Percentiles rank a stretch among this genome's conserved stretches.
These are phyloP conservation scores for Pavo muticus DNA, from an alignment of 2,113 vertebrate genomes.

Conservation along the genomic window DNA sequence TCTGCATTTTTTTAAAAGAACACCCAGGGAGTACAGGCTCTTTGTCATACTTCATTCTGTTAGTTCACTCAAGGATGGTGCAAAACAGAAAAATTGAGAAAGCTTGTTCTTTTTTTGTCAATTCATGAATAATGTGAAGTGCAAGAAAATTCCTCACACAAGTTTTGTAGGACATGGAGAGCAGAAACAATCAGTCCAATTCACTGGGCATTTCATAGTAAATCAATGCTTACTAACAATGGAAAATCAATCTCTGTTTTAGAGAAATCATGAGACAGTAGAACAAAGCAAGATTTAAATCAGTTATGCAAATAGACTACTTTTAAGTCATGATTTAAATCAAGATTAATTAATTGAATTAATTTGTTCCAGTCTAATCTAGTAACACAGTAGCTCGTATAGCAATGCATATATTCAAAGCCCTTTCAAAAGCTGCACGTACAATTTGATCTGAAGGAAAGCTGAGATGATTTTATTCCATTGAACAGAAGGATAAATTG, in stretches of 20 bases:
- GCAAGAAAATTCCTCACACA: not conserved
- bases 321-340: not conserved
- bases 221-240: constrained; percentile 50
- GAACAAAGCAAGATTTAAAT: constrained; percentile 1
- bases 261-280: constrained; percentile 1
- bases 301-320: constrained; percentile 18
- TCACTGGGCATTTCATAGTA: not conserved
- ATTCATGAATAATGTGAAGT: not conserved
- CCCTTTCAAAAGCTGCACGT: not conserved
- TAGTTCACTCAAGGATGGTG: not conserved
- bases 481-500: not conserved
- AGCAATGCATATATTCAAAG: not conserved
- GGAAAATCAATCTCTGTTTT: constrained; percentile 24
- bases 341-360: constrained; percentile 25
- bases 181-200: constrained; percentile 38
- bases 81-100: not conserved
- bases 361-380: not conserved
- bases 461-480: not conserved
- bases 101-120: not conserved
- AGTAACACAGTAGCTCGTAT: not conserved
- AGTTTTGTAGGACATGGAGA: not conserved
- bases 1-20: not conserved
- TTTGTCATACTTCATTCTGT: not conserved
- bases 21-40: not conserved
- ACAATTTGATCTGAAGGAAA: not conserved